phyloP scores from a whole-genome alignment of 2,113 vertebrate genomes.

The Leucoraja erinaceus region DNA sequence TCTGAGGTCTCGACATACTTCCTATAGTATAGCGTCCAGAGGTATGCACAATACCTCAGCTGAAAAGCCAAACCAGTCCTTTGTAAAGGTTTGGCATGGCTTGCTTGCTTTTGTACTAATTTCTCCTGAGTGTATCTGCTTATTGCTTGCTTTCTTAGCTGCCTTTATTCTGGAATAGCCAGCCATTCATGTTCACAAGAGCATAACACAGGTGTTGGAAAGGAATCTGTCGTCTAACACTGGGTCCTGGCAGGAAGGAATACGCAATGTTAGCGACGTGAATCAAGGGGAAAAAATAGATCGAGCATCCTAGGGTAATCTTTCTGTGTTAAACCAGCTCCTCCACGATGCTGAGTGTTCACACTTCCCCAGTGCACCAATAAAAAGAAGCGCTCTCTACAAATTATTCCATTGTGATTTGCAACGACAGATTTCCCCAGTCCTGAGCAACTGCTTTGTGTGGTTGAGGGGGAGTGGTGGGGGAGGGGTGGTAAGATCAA shows the following conservation, averaged over 20 bases:
- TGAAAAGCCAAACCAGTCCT: background rate
- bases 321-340: background rate
- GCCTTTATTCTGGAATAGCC: background rate
- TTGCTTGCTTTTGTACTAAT: background rate
- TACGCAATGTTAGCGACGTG: background rate
- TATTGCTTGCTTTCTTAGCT: background rate
- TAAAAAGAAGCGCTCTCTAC: background rate
- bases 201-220: background rate
- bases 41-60: too few species aligned
- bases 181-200: background rate
- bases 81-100: background rate
- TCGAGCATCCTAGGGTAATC: background rate
- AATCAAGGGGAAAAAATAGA: background rate
- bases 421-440: background rate
- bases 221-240: background rate
- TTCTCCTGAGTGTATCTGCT: background rate
- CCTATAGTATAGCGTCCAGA: too few species aligned
- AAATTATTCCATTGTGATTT: background rate
- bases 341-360: background rate
- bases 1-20: background rate
- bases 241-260: background rate
- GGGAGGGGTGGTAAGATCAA: conserved; percentile 19
- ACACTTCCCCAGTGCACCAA: background rate
- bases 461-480: background rate
- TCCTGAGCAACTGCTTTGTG: background rate